Base-by-base conservation (phyloP, 2,888 invertebrate species). In the Dexiosoma caninum region DNA sequence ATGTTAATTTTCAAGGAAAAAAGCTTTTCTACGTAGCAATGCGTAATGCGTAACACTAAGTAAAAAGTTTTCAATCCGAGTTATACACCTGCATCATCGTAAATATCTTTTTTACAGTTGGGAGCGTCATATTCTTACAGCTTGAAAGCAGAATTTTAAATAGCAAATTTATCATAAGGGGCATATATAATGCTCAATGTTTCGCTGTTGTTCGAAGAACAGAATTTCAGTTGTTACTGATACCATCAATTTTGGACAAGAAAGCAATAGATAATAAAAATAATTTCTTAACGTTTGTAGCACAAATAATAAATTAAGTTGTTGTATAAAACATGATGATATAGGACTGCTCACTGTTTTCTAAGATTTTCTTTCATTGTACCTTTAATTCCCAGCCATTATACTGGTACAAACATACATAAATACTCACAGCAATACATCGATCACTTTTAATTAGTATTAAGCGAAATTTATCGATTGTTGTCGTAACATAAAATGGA, bases 371-470 rank as follows among this genome's bases (percentile, higher is more conserved):
- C 16, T 19, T n/a, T n/a, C 6, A 0, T 35, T 62, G 35, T 6
- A 7, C 30, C 27, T 44, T 30, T 23, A 27, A 42, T 59, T 67
- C 67, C 14, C 60, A 69, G 14, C 69, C 12, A 62, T 42, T 46
- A n/a, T n/a, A 19, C 8, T 21, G 21, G 0, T 12, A n/a, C 32
- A 67, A 49, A 57, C 53, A 42, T 64, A 57, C 53, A 42, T 64
- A 32, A 64, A 77, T 21, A 12, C 49, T 35, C n/a, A 7, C 6
- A 42, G 44, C 71, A 78, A 78, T 59, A 64, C 75, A 75, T 80
- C 75, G 59, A 80, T 80, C 71, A 80, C 66, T 76, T 80, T 80
- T 80, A 80, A 80, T 80, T 80, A 80, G 76, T 71, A 64, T 78
- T 78, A 32, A 78, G 40, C 16, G 27, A 64, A 71, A 78, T 78